phyloP scores from a whole-genome alignment of 2,797 vertebrate genomes.

The Pterois miles region DNA sequence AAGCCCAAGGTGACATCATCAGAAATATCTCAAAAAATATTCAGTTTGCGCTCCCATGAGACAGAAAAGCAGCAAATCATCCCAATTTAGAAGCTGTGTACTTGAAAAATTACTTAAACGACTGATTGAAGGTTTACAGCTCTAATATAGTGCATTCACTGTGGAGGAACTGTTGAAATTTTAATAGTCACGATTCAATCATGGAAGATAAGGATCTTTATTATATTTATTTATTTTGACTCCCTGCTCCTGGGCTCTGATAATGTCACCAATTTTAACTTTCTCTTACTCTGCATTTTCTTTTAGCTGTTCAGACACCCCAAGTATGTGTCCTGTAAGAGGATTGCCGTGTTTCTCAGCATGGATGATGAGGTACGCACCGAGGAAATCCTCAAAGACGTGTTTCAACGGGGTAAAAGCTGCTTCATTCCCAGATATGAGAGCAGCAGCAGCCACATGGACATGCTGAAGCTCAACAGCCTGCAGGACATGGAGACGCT shows the following conservation, averaged over 20 bases:
- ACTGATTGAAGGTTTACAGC: not conserved
- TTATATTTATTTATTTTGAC: too few species aligned
- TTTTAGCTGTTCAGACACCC: slow-evolving; percentile 85
- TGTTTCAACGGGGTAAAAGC: slow-evolving; percentile 87
- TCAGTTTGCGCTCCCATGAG: too few species aligned
- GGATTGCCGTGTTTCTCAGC: slow-evolving; percentile 93
- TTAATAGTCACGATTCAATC: not conserved
- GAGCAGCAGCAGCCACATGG: slow-evolving; percentile 87
- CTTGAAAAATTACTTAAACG: too few species aligned
- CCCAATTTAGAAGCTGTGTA: too few species aligned
- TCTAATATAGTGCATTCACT: not conserved
- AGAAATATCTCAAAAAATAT: too few species aligned
- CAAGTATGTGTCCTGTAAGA: slow-evolving; percentile 83
- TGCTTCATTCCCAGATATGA: slow-evolving; percentile 94
- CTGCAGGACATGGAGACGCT: slow-evolving; percentile 86
- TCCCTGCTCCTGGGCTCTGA: not conserved
- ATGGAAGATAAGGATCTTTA: not conserved
- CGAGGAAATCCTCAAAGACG: slow-evolving; percentile 87
- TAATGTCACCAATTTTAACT: not conserved
- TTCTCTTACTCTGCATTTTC: not conserved
- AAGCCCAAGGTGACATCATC: too few species aligned
- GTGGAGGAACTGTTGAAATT: not conserved
- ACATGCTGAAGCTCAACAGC: slow-evolving; percentile 89
- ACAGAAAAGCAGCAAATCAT: too few species aligned
- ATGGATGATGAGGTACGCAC: slow-evolving; percentile 93